Base-by-base conservation (phyloP, 2,797 vertebrate genomes). In the Periparus ater region DNA sequence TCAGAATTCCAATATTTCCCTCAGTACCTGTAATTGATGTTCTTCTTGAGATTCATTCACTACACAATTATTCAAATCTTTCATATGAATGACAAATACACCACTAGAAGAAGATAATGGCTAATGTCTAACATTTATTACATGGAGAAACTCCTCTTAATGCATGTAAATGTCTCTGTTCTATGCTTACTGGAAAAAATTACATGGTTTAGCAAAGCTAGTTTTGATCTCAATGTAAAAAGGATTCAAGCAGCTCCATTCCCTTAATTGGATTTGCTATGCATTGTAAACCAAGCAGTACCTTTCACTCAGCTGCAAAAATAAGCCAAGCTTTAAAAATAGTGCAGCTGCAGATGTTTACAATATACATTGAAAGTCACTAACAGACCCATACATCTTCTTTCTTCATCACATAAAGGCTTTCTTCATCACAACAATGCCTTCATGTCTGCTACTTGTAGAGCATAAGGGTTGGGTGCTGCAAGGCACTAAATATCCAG, bases 211-310 rank as follows among this genome's bases (percentile, higher is more conserved):
- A 95, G 86, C 79, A 98, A 93, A 97, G 62, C 89, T 90, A 57
- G 71, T 94, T 98, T 97, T 97, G 80, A 94, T 97, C 77, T 96
- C 96, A 93, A 91, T 90, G 82, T 93, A 88, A 95, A 97, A 97
- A 96, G 95, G 95, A 96, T 95, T 96, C 96, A 79, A 79, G 68
- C 85, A 92, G 48, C 91, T 97, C 91, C 89, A 88, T 96, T 87
- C 89, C 76, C 38, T 73, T 98, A 98, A 98, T 77, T 96, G 97
- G 97, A 98, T 98, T 98, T 97, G 83, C 60, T 94, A 96, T 96
- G 97, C 96, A 68, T 93, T 96, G 91, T 94, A 97, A 97, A 96
- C 96, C 85, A 95, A 97, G 94, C 89, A 95, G 79, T 78, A 88
- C 91, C 93, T 96, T 98, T 96, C 88, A 75, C 62, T 93, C 50